Base-by-base conservation (phyloP, 2,888 invertebrate genomes). In the Drosophila atripex region DNA sequence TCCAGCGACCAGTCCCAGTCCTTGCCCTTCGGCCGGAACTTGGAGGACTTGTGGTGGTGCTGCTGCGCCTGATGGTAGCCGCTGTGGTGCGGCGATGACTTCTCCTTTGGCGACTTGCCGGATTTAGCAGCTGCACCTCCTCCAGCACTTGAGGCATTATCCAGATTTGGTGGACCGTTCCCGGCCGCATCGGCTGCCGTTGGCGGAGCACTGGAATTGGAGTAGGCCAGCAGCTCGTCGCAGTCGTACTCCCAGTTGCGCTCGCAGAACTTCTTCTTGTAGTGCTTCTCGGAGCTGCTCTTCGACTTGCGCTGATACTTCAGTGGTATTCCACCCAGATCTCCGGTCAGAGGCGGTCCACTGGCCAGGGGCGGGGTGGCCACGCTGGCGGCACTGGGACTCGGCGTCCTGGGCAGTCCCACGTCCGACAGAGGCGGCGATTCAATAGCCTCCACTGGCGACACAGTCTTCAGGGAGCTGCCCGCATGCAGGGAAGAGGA, bases 231-330 rank as follows among this genome's bases (percentile, higher is more conserved):
- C 50, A 89, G 55, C 35, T 90, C 91, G 41, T 84, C 90, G 58
- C 90, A 90, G 68, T 91, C 90, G 63, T 90, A 92, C 92, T 93
- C 95, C 95, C 95, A 90, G 93, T 94, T 92, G 93, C 95, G 88
- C 94, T 95, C 95, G 92, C 96, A 96, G 92, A 95, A 95, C 89
- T 96, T 96, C 93, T 96, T 97, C 92, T 97, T 96, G 91, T 96
- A 96, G 92, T 96, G 96, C 80, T 94, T 94, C 59, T 91, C 91
- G 38, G 88, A 88, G 0, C 93, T 92, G 80, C 80, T 76, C 70
- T 90, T 91, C 2, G 91, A 91, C 75, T 94, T 93, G 35, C 94
- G 92, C 80, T 94, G 94, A 88, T 94, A 94, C 82, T 94, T 93
- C 9, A 93, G 88, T 5, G 94, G 94, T 89, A 91, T 93, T 89